phyloP scores from a whole-genome alignment of 2,888 invertebrate genomes.

The Ochropleura leucogaster region DNA sequence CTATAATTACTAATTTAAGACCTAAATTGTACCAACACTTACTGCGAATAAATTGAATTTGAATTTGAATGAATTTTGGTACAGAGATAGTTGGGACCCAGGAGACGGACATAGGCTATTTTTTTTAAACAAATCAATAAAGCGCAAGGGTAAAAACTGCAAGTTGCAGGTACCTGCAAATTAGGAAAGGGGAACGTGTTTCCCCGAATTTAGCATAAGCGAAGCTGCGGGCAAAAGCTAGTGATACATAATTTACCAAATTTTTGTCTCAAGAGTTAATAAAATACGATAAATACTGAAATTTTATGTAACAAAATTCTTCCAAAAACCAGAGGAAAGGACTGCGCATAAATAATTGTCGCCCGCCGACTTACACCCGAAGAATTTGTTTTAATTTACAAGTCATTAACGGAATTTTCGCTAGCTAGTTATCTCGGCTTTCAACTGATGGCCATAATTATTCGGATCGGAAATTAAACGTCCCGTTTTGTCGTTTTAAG shows the following conservation, averaged over 20 bases:
- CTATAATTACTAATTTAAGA: no score
- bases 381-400: constrained; percentile 67
- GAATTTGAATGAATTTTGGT: no score
- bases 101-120: no score
- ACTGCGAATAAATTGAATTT: no score
- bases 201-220: no score
- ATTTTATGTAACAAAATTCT: constrained; percentile 12
- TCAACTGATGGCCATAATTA: constrained; percentile 65
- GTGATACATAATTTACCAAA: not conserved
- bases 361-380: constrained; percentile 25
- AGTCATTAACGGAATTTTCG: constrained; percentile 65
- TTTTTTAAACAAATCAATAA: no score
- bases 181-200: no score
- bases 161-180: no score
- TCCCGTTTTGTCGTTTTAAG: constrained; percentile 31
- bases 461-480: constrained; percentile 66
- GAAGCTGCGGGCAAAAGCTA: no score
- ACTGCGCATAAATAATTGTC: constrained; percentile 60
- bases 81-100: no score
- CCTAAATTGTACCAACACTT: no score
- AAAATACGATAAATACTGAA: not conserved
- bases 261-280: not conserved
- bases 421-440: constrained; percentile 57
- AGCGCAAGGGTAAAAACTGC: no score
- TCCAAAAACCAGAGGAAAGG: constrained; percentile 26